These are phyloP conservation scores for Escarpia spicata DNA, from an alignment of 2,888 invertebrate genomes.

Conservation along the genomic window DNA sequence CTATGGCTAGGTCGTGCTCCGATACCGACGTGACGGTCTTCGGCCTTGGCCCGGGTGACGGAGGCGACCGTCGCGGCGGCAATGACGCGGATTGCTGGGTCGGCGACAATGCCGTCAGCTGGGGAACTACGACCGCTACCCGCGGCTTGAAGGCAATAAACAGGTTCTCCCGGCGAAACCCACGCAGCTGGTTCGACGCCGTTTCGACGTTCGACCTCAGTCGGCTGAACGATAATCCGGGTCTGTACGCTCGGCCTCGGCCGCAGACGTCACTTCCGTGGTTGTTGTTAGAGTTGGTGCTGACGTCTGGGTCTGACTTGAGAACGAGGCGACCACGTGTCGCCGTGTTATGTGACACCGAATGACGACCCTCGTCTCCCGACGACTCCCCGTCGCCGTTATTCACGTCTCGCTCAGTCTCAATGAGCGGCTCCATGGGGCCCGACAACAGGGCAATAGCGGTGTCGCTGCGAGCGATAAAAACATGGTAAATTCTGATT, in stretches of 20 bases:
- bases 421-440: neutral
- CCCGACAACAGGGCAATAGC: constrained; percentile 16
- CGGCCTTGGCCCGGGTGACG: neutral
- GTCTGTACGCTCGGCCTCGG: neutral
- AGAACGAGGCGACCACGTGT: neutral
- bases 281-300: neutral
- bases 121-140: neutral
- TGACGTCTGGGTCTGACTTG: constrained; percentile 2
- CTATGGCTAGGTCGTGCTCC: neutral
- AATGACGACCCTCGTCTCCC: neutral
- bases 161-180: neutral
- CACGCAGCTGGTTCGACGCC: neutral
- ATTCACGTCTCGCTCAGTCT: neutral
- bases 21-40: neutral
- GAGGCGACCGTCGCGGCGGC: neutral
- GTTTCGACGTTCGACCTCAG: neutral
- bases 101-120: neutral
- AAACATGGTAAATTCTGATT: neutral
- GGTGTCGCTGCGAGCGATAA: neutral
- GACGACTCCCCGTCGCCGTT: neutral
- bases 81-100: neutral
- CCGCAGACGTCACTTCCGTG: neutral
- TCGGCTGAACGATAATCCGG: neutral
- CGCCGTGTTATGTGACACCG: neutral
- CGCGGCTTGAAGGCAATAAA: neutral